These are phyloP conservation scores for Cerastoderma edule DNA, from an alignment of 2,888 invertebrate genomes.

Conservation along the genomic window DNA sequence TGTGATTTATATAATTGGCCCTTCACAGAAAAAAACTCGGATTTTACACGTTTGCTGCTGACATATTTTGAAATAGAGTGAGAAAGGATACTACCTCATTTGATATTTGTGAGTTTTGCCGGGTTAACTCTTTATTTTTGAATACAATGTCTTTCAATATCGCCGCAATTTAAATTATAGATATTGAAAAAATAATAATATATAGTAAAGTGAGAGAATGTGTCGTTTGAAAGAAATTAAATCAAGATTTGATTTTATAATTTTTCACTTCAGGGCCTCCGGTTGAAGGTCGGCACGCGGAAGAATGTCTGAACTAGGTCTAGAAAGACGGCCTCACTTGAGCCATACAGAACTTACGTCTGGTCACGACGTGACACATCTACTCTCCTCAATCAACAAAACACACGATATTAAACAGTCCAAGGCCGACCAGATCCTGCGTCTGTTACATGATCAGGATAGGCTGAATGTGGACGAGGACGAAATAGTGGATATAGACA, in stretches of 20 bases:
- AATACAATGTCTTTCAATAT: too few species aligned
- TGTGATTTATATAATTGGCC: too few species aligned
- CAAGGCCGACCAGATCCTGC: conserved; percentile 71
- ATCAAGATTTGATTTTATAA: background rate
- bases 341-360: conserved; percentile 52
- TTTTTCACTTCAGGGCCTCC: conserved; percentile 17
- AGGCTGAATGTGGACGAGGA: conserved; percentile 57
- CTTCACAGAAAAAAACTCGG: too few species aligned
- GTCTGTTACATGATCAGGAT: conserved; percentile 72
- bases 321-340: conserved; percentile 45
- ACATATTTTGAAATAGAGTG: too few species aligned
- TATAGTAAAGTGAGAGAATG: too few species aligned
- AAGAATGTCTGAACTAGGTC: conserved; percentile 47
- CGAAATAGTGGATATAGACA: conserved; percentile 39
- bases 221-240: background rate
- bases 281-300: background rate
- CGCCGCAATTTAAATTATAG: too few species aligned
- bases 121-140: too few species aligned
- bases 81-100: too few species aligned
- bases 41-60: too few species aligned
- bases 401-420: conserved; percentile 64
- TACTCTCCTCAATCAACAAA: conserved; percentile 67
- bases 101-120: too few species aligned
- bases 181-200: too few species aligned
- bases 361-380: conserved; percentile 58